A percentile compares a stretch with the other conserved stretches of the same genome.
Evolutionary conservation across 2,113 vertebrate species (phyloP).

Genomic region (Pachycephala philippinensis): DNA sequence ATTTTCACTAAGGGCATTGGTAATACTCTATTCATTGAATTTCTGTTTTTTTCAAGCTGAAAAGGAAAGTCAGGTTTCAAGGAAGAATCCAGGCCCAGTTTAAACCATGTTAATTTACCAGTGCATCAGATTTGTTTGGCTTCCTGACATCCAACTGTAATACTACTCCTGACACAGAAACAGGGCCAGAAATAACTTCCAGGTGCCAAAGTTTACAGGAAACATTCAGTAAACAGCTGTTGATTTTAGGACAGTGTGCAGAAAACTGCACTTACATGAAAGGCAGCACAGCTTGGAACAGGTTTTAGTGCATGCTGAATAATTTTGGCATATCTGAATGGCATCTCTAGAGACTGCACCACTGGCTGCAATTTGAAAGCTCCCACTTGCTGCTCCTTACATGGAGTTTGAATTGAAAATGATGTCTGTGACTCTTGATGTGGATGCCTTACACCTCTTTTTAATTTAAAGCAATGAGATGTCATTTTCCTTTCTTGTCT

Average conservation of each 20-base stretch:
- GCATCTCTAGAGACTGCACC: neutral
- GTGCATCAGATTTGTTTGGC: neutral
- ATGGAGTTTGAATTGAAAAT: neutral
- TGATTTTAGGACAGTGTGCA: neutral
- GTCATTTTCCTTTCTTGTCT: neutral
- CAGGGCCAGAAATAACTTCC: neutral
- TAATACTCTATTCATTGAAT: neutral
- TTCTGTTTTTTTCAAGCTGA: neutral
- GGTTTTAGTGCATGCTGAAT: fast-evolving
- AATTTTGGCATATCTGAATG: neutral
- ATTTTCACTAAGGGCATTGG: neutral
- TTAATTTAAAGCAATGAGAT: neutral
- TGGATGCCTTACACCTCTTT: neutral
- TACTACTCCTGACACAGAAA: neutral
- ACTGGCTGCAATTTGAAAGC: neutral
- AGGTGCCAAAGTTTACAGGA: neutral
- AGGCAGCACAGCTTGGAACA: neutral
- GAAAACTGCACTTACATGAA: neutral
- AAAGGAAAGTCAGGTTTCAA: neutral
- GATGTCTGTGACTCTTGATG: neutral
- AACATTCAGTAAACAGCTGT: neutral
- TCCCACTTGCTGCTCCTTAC: neutral
- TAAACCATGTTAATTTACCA: neutral
- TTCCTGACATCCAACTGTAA: neutral
- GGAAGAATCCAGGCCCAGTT: neutral